These are phyloP conservation scores for Batillaria attramentaria DNA, from an alignment of 1,140 invertebrate species.

Conservation along the genomic window DNA sequence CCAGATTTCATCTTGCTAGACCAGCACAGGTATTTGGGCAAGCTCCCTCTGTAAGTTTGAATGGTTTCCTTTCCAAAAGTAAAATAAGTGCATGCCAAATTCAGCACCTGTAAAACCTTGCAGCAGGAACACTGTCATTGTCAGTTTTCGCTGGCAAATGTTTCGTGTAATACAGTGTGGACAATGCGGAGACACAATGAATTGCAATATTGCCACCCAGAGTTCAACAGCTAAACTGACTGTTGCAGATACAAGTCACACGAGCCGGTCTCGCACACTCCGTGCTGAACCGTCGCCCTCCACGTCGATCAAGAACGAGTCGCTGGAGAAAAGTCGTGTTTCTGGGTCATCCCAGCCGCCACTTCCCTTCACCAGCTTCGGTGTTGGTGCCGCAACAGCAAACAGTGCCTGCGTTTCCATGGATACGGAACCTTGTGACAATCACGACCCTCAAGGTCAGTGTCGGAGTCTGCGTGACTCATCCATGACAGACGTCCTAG, in stretches of 20 bases:
- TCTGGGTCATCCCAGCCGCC: not conserved
- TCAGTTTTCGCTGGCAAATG: no score
- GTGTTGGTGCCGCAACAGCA: not conserved
- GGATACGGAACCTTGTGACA: constrained; percentile 1
- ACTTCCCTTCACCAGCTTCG: not conserved
- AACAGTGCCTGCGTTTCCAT: not conserved
- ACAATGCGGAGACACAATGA: no score
- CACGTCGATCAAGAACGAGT: not conserved
- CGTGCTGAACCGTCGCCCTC: not conserved
- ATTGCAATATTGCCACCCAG: no score
- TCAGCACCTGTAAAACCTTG: no score
- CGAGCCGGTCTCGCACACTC: not conserved
- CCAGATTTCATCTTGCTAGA: no score
- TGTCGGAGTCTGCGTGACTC: not conserved
- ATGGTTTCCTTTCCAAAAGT: no score
- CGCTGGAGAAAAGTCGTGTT: not conserved
- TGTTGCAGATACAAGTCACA: not conserved
- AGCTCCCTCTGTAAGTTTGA: no score
- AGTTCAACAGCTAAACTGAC: no score
- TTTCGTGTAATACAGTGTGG: no score
- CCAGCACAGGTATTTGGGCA: no score
- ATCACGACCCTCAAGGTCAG: not conserved
- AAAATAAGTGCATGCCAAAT: no score
- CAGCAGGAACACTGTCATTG: no score
- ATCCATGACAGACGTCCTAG: not conserved